Percentiles rank a stretch among this genome's conserved stretches.
These are phyloP conservation scores for Lithosia quadra DNA, from an alignment of 2,888 invertebrate species.

Conservation along the genomic window DNA sequence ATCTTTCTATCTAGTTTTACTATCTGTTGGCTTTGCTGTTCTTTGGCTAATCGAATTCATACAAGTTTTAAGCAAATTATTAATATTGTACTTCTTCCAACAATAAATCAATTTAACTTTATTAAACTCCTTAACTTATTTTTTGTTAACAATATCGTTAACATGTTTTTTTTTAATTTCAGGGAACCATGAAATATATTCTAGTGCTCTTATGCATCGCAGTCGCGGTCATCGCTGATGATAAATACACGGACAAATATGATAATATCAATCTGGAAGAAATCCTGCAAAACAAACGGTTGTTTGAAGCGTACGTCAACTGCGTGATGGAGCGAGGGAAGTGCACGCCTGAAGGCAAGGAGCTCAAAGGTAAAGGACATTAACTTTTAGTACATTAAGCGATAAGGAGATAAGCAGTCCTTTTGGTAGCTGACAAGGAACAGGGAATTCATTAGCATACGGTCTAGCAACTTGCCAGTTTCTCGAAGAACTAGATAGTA, in stretches of 20 bases:
- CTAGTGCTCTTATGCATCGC: conserved; percentile 58
- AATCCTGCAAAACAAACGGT: conserved; percentile 88
- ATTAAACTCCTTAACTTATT: no score
- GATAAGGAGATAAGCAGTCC: not conserved
- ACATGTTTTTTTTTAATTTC: conserved; percentile 36
- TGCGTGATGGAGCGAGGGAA: conserved; percentile 89
- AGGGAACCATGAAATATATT: conserved; percentile 60
- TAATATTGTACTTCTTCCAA: not conserved
- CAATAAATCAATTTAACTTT: no score
- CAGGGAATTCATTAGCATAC: no score
- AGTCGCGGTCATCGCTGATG: conserved; percentile 56
- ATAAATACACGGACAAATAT: conserved; percentile 88
- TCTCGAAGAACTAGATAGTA: no score
- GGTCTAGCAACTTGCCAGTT: no score
- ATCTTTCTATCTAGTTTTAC: not conserved
- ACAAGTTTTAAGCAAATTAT: no score
- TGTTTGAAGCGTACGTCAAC: conserved; percentile 89
- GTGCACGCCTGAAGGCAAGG: conserved; percentile 90
- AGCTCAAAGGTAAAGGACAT: conserved; percentile 88
- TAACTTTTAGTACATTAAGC: not conserved
- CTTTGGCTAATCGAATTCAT: not conserved
- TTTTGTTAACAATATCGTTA: not conserved
- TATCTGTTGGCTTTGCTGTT: not conserved
- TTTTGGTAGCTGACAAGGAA: no score
- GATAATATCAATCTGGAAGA: conserved; percentile 90